phyloP scores from a whole-genome alignment of 2,113 vertebrate genomes.

The Kryptolebias marmoratus region DNA sequence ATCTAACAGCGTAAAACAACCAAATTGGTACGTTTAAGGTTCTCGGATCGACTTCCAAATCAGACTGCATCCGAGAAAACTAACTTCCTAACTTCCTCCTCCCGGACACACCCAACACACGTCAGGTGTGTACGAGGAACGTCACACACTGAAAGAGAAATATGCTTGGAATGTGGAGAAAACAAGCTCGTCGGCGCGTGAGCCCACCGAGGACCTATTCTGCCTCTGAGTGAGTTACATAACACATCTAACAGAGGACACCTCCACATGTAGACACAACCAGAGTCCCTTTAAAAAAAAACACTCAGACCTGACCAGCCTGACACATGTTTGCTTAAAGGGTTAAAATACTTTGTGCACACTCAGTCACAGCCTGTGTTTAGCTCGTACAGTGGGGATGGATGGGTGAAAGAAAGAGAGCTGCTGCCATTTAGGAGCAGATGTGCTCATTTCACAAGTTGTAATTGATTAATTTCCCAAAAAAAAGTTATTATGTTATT shows the following conservation, averaged over 20 bases:
- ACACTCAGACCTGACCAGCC: neutral
- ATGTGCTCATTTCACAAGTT: neutral
- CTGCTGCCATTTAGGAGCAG: neutral
- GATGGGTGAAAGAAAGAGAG: neutral
- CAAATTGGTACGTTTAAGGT: too few relatives aligned
- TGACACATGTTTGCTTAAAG: neutral
- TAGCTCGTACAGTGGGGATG: neutral
- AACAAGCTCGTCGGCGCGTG: neutral
- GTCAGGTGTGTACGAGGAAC: neutral
- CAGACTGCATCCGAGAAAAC: too few relatives aligned
- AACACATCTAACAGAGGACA: too few relatives aligned
- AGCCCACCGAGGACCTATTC: neutral
- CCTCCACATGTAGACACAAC: neutral
- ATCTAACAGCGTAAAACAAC: too few relatives aligned
- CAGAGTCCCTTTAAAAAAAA: neutral
- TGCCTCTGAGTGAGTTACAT: neutral
- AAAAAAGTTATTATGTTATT: too few relatives aligned
- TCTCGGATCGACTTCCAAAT: too few relatives aligned
- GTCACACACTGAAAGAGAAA: neutral
- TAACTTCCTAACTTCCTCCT: too few relatives aligned
- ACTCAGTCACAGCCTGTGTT: neutral
- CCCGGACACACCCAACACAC: neutral
- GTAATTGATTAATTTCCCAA: neutral
- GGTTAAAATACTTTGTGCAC: neutral
- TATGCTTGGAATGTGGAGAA: slow-evolving; percentile 4